Percentiles rank a stretch among this genome's conserved stretches.
Evolutionary conservation across 2,797 vertebrate species (phyloP).

Genomic region (Malacoraja senta): DNA sequence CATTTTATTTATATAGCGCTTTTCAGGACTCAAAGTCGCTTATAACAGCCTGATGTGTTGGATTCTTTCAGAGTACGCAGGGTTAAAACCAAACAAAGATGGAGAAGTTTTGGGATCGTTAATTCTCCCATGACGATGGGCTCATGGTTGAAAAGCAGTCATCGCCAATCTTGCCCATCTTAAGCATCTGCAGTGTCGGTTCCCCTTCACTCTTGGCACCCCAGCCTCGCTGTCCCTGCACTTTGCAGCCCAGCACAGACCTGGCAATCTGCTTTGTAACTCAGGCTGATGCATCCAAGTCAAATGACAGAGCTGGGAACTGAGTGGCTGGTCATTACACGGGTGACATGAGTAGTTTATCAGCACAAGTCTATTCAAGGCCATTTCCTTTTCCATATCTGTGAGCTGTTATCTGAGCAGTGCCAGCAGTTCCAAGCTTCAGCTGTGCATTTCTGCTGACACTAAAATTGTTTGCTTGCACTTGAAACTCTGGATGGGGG

Average conservation of each 20-base stretch:
- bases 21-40: no score
- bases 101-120: background rate
- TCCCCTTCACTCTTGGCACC: background rate
- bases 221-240: background rate
- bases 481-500: background rate
- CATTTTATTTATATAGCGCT: no score
- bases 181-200: background rate
- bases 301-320: background rate
- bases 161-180: background rate
- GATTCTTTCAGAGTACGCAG: background rate
- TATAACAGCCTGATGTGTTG: background rate
- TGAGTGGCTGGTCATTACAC: background rate
- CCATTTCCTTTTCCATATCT: background rate
- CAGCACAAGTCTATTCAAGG: background rate
- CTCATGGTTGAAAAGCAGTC: background rate
- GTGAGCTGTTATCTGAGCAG: background rate
- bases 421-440: background rate
- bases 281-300: background rate
- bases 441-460: background rate
- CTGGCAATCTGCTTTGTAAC: background rate
- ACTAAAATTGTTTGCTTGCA: background rate
- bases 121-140: background rate
- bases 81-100: background rate
- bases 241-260: background rate
- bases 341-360: background rate